Conservation (phyloP, 2,797 vertebrate species). For the Sebastes nivosus region DNA sequence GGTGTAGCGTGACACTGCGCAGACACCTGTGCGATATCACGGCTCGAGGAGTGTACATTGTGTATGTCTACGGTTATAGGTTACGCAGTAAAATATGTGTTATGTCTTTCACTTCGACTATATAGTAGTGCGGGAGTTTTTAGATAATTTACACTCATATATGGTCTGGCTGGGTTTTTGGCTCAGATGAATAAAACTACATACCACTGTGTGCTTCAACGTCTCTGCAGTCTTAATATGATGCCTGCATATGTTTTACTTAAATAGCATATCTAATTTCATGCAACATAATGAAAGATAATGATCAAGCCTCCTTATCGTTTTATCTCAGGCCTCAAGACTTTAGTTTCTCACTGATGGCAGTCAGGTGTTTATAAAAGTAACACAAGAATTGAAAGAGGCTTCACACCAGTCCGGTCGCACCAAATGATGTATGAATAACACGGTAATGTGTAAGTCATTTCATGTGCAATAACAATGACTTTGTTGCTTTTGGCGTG, state of each 20-base stretch:
- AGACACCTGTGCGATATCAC: constrained; percentile 66
- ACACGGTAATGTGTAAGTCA: no score
- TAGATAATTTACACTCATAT: constrained; percentile 29
- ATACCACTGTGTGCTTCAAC: background rate
- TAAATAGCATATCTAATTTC: background rate
- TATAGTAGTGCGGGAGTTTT: constrained; percentile 11
- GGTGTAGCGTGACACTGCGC: constrained; percentile 48
- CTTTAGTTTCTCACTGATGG: background rate
- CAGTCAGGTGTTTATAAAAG: background rate
- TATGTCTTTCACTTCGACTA: constrained; percentile 52
- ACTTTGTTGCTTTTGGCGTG: no score
- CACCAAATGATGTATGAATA: no score
- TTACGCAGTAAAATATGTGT: constrained; percentile 33
- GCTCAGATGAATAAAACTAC: background rate
- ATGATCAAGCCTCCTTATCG: rapidly evolving
- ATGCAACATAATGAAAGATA: background rate
- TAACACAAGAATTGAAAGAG: background rate
- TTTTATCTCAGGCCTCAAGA: background rate
- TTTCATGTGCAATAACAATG: no score
- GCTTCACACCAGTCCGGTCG: background rate
- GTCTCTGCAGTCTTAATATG: background rate
- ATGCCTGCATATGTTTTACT: background rate
- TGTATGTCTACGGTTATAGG: constrained; percentile 31
- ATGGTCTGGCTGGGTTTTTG: constrained; percentile 2
- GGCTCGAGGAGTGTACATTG: constrained; percentile 14